Percentiles rank a stretch among this genome's conserved stretches.
These are phyloP conservation scores for Enchytraeus crypticus DNA, from an alignment of 2,888 invertebrate genomes.

Conservation along the genomic window DNA sequence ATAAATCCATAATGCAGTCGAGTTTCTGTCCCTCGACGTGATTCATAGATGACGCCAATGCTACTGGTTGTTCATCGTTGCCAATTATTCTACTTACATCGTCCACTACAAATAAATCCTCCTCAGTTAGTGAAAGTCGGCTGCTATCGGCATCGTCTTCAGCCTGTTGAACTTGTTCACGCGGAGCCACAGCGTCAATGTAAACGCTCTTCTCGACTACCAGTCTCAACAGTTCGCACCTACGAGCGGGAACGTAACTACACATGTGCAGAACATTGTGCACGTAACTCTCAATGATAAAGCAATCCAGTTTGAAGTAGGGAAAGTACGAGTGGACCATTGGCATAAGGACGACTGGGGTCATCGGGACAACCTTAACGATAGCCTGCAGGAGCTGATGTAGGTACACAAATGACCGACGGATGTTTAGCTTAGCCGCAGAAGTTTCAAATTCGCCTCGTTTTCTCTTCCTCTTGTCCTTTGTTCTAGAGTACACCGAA, in stretches of 20 bases:
- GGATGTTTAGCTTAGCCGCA: slow-evolving; percentile 46
- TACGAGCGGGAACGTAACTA: too few relatives aligned
- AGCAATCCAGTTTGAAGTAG: too few relatives aligned
- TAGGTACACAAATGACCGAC: slow-evolving; percentile 55
- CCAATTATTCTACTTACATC: neutral
- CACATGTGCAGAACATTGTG: too few relatives aligned
- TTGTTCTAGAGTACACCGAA: too few relatives aligned
- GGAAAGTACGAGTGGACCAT: too few relatives aligned
- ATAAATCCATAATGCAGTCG: slow-evolving; percentile 68
- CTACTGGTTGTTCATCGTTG: neutral
- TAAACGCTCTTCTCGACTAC: too few relatives aligned
- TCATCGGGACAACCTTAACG: slow-evolving; percentile 14
- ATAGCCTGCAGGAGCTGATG: slow-evolving; percentile 50
- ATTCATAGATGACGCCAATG: neutral
- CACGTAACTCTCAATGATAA: too few relatives aligned
- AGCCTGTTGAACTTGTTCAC: too few relatives aligned
- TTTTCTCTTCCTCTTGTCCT: slow-evolving; percentile 56
- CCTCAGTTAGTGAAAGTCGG: neutral
- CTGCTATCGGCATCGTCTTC: too few relatives aligned
- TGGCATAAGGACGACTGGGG: too few relatives aligned
- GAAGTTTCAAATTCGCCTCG: slow-evolving; percentile 58
- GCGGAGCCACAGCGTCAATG: too few relatives aligned
- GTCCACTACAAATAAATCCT: neutral
- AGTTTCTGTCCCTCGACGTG: slow-evolving; percentile 58
- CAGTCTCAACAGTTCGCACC: too few relatives aligned